These are phyloP conservation scores for Chelonus formosanus DNA, from an alignment of 2,888 invertebrate genomes.

Conservation along the genomic window DNA sequence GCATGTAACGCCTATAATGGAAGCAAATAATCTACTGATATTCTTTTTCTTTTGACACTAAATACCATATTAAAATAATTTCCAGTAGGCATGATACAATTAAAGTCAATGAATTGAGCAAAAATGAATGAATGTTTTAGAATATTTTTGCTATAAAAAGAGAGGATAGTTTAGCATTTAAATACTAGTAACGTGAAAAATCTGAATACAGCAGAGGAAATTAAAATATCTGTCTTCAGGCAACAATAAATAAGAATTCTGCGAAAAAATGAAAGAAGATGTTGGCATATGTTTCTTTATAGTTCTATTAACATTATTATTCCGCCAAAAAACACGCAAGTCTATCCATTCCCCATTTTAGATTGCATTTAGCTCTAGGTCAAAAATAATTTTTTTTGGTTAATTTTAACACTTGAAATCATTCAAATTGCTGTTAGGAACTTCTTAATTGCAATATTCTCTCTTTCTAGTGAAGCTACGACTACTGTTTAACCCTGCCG, in stretches of 20 bases:
- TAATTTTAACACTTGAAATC: constrained; percentile 35
- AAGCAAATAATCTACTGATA: too few relatives aligned
- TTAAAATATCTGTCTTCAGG: too few relatives aligned
- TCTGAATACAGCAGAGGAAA: constrained; percentile 32
- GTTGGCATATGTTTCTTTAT: constrained; percentile 31
- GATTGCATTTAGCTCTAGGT: background rate
- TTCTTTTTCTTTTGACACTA: too few relatives aligned
- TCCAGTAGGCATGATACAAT: too few relatives aligned
- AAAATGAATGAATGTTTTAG: too few relatives aligned
- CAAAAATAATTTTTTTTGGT: constrained; percentile 10
- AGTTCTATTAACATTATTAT: constrained; percentile 43
- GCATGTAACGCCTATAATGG: too few relatives aligned
- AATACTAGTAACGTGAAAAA: too few relatives aligned
- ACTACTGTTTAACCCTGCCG: constrained; percentile 62
- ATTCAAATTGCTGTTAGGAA: constrained; percentile 36
- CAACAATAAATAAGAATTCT: too few relatives aligned
- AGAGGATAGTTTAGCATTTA: too few relatives aligned
- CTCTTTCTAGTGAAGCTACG: constrained; percentile 38
- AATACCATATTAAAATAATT: too few relatives aligned
- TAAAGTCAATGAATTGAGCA: too few relatives aligned
- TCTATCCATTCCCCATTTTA: background rate
- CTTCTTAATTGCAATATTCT: constrained; percentile 45
- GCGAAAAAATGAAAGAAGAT: constrained; percentile 14
- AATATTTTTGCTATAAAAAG: too few relatives aligned
- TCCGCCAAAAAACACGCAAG: constrained; percentile 42